Percentiles rank a stretch among this genome's conserved stretches.
Conservation (phyloP, 1,140 invertebrate genomes). For the Helicorthomorpha holstii region DNA sequence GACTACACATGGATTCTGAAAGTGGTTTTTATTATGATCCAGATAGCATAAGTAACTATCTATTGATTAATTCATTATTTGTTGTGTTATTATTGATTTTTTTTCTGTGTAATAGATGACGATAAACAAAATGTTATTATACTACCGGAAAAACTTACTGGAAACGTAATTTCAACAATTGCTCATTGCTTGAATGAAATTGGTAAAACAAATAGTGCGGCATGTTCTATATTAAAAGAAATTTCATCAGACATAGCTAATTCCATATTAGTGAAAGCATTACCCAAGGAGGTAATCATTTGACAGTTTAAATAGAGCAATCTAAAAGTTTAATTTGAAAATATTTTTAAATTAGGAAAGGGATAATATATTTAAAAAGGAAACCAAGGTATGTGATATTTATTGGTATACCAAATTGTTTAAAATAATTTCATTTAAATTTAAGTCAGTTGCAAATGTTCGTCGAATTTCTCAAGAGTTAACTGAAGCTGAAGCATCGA, state of each 20-base stretch:
- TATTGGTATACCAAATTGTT: too few relatives aligned
- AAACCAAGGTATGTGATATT: too few relatives aligned
- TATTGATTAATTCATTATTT: slow-evolving; percentile 30
- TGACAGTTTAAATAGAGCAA: neutral
- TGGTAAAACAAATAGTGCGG: slow-evolving; percentile 13
- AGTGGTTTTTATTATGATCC: slow-evolving; percentile 36
- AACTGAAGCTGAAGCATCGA: too few relatives aligned
- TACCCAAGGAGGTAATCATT: slow-evolving; percentile 35
- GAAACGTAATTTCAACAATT: slow-evolving; percentile 43
- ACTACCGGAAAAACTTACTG: slow-evolving; percentile 45
- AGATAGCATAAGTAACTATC: slow-evolving; percentile 24
- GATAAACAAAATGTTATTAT: slow-evolving; percentile 56
- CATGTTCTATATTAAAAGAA: slow-evolving; percentile 40
- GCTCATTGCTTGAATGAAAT: slow-evolving; percentile 39
- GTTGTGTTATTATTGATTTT: slow-evolving; percentile 6
- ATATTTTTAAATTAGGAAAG: too few relatives aligned
- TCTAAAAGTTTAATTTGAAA: too few relatives aligned
- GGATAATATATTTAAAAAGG: too few relatives aligned
- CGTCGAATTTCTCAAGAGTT: too few relatives aligned
- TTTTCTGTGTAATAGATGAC: slow-evolving; percentile 24
- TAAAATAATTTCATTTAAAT: too few relatives aligned
- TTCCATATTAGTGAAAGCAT: slow-evolving; percentile 56
- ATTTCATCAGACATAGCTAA: slow-evolving; percentile 55
- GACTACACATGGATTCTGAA: slow-evolving; percentile 42
- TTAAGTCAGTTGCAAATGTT: too few relatives aligned